These are phyloP conservation scores for Nesidiocoris tenuis DNA, from an alignment of 2,888 invertebrate species.

Conservation along the genomic window DNA sequence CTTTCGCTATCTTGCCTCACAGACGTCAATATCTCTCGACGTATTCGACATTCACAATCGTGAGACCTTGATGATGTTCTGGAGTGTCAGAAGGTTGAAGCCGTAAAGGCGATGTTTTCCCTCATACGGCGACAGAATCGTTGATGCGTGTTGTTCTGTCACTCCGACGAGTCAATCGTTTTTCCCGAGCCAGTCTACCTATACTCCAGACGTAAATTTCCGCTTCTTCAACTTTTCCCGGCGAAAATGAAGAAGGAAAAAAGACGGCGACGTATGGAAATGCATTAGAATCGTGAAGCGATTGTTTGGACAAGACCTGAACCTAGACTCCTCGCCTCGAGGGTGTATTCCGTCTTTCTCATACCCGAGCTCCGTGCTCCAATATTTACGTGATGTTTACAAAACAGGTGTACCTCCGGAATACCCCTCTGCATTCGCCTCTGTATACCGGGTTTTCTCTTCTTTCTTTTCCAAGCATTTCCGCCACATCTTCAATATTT, in stretches of 20 bases:
- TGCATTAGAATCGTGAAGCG: slow-evolving; percentile 32
- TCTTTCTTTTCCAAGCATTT: slow-evolving; percentile 15
- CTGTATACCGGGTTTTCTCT: background rate
- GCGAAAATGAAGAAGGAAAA: background rate
- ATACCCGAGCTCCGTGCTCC: slow-evolving; percentile 1
- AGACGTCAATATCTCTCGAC: no score
- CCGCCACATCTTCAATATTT: slow-evolving; percentile 40
- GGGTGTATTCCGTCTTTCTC: slow-evolving; percentile 9
- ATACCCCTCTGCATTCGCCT: background rate
- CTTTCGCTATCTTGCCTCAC: no score
- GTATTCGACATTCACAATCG: background rate
- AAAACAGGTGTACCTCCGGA: slow-evolving; percentile 36
- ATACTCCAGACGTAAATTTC: background rate
- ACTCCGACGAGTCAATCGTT: background rate
- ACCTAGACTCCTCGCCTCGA: slow-evolving; percentile 3
- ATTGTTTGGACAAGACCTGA: slow-evolving; percentile 24
- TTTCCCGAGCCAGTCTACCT: background rate
- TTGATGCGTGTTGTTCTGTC: background rate
- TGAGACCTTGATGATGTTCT: background rate
- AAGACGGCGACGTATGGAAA: slow-evolving; percentile 19
- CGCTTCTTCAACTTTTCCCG: background rate
- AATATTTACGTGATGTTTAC: slow-evolving; percentile 40
- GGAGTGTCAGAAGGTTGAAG: background rate
- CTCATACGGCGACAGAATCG: background rate
- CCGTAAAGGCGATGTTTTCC: background rate